phyloP scores from a whole-genome alignment of 2,113 vertebrate species.

The Gila orcuttii region DNA sequence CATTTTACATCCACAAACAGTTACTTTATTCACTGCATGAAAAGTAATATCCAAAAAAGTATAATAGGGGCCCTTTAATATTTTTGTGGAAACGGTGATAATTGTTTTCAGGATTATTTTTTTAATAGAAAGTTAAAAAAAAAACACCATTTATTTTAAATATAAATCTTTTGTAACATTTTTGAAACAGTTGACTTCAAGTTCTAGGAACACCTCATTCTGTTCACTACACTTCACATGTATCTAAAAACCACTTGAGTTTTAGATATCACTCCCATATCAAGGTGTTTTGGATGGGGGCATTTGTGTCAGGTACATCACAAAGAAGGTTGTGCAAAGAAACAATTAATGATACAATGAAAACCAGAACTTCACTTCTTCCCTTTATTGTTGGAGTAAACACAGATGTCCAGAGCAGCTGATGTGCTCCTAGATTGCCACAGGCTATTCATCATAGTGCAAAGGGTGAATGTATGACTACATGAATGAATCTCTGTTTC shows the following conservation, averaged over 20 bases:
- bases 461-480: not conserved
- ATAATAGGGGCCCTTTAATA: too few species aligned
- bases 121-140: too few species aligned
- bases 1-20: too few species aligned
- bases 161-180: too few species aligned
- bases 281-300: not conserved
- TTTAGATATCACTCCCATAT: not conserved
- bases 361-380: not conserved
- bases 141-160: too few species aligned
- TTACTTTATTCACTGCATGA: too few species aligned
- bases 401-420: not conserved
- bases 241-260: not conserved
- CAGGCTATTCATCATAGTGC: not conserved
- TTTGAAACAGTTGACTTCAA: not conserved
- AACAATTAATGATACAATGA: not conserved
- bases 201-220: not conserved
- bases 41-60: too few species aligned
- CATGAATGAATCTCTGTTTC: constrained; percentile 2
- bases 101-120: too few species aligned
- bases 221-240: not conserved
- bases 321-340: not conserved
- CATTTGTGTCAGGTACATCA: not conserved
- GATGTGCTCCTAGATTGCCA: not conserved
- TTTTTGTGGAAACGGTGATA: not conserved
- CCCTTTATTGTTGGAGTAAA: not conserved